Evolutionary conservation across 2,888 invertebrate genomes (phyloP).

Genomic region (Campoplex nolae): DNA sequence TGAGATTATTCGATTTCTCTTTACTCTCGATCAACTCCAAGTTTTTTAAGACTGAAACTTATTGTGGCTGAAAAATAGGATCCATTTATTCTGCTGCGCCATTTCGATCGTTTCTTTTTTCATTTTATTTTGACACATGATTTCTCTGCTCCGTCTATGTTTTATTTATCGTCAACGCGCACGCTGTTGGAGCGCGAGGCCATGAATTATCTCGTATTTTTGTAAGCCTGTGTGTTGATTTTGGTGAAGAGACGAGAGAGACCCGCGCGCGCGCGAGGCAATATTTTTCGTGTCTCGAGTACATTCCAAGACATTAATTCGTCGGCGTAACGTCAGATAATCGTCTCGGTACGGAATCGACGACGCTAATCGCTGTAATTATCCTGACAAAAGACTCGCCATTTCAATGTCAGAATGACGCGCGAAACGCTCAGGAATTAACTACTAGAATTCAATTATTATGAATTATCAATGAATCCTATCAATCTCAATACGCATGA

Average conservation of each 20-base stretch:
- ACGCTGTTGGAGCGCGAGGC: neutral
- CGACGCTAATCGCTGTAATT: constrained; percentile 22
- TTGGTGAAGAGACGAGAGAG: neutral
- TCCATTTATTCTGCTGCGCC: neutral
- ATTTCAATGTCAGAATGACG: neutral
- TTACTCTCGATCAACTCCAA: no score
- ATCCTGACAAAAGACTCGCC: constrained; percentile 10
- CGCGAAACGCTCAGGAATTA: neutral
- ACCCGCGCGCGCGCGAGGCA: constrained; percentile 15
- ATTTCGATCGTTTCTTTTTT: neutral
- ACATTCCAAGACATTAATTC: neutral
- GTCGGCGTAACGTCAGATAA: constrained; percentile 25
- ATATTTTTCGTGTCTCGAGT: constrained; percentile 59
- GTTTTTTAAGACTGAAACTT: neutral
- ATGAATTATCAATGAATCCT: neutral
- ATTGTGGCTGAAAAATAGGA: neutral
- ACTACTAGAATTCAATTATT: neutral
- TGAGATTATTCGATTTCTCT: no score
- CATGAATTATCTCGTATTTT: constrained; percentile 47
- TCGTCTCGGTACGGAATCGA: constrained; percentile 9
- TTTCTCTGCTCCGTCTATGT: neutral
- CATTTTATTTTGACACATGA: neutral
- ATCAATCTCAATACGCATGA: neutral
- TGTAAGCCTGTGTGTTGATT: constrained; percentile 56
- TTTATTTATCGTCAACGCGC: neutral